Evolutionary conservation across 2,888 invertebrate genomes (phyloP), one percentile per base, ranked within the genome.

Genomic region (Mythimna ferrago): DNA sequence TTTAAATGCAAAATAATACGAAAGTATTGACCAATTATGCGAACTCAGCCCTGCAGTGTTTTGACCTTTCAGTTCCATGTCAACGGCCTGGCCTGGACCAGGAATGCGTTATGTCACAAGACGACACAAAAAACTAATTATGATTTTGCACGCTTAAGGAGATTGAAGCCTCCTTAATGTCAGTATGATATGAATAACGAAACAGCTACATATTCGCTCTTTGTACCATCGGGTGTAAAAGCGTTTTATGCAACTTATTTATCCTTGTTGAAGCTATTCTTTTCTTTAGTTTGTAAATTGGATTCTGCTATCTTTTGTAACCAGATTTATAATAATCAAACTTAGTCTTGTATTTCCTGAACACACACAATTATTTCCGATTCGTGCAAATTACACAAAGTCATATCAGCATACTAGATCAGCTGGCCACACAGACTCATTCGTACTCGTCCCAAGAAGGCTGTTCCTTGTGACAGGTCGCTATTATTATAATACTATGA

Each of bases 401-500:
- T 82, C 86, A 77, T 90, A 89, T 89, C 87, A 86, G 87, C 82
- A 79, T 84, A 83, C 86, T 88, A 83, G 77, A 86, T 83, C 84
- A 84, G 56, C 74, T 83, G 82, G 81, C 87, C 89, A 89, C 87
- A 87, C 87, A 84, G 83, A 69, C 82, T 84, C 88, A 90, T 92
- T 89, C 83, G 85, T 91, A 91, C 87, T 88, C 89, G 89, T 91
- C 90, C 81, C 71, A 72, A 80, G 81, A 86, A 86, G 89, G 88
- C 87, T 89, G 87, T 84, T 85, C 75, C 84, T 48, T 83, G 76
- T 68, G 92, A 91, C 94, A 93, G 91, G 86, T 91, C 86, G 86
- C 92, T 92, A 94, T 94, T 94, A 94, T 91, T 91, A 93, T 92
- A 92, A 92, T 92, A 89, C 90, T 88, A 89, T 91, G 92, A 92